phyloP scores from a whole-genome alignment of 1,140 invertebrate genomes.

The Eubasilissa regina region DNA sequence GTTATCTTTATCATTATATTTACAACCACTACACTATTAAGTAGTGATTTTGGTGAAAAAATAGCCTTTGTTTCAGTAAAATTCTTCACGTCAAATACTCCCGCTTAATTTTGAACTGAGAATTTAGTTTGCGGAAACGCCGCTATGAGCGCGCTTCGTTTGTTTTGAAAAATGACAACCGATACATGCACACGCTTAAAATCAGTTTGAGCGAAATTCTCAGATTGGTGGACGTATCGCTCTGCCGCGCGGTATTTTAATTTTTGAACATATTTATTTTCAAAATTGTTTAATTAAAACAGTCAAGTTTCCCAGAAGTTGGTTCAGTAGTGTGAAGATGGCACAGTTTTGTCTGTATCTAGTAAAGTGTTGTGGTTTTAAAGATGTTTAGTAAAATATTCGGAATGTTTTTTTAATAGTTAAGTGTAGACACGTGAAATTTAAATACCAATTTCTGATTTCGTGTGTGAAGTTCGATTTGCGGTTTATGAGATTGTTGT shows the following conservation, averaged over 20 bases:
- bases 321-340: conserved; percentile 4
- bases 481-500: conserved; percentile 6
- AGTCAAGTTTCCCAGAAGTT: not conserved
- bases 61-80: too few relatives aligned
- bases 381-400: conserved; percentile 24
- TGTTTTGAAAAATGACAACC: conserved; percentile 47
- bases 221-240: not conserved
- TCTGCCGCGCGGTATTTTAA: conserved; percentile 17
- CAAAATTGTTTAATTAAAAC: conserved; percentile 46
- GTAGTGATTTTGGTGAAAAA: too few relatives aligned
- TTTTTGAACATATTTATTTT: conserved; percentile 18
- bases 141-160: conserved; percentile 26
- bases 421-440: conserved; percentile 32
- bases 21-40: too few relatives aligned
- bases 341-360: not conserved
- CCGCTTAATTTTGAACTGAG: not conserved
- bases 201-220: conserved; percentile 26
- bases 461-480: conserved; percentile 22
- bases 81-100: not conserved
- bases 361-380: conserved; percentile 23
- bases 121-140: not conserved
- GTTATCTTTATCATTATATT: too few relatives aligned
- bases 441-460: conserved; percentile 29
- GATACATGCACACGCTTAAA: not conserved
- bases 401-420: conserved; percentile 16